These are phyloP conservation scores for Seriola aureovittata DNA, from an alignment of 2,113 vertebrate genomes.

Conservation along the genomic window DNA sequence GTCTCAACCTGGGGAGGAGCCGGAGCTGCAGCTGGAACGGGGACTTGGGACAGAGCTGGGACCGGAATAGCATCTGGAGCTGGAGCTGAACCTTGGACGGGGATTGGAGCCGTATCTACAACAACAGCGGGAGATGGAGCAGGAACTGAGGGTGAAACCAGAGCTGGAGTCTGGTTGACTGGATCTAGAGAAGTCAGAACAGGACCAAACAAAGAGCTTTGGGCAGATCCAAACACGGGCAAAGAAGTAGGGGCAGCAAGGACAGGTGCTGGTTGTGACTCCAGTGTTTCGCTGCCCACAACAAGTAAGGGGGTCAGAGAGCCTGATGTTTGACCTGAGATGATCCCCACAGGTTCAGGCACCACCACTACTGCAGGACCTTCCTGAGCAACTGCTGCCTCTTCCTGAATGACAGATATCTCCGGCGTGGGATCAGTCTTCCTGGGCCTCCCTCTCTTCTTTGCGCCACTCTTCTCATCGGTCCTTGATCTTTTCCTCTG, in stretches of 20 bases:
- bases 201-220: constrained; percentile 25
- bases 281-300: neutral
- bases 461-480: constrained; percentile 64
- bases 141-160: constrained; percentile 15
- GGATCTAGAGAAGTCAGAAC: constrained; percentile 6
- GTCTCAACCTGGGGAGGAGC: constrained; percentile 42
- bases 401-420: constrained; percentile 46
- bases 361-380: constrained; percentile 44
- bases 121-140: neutral
- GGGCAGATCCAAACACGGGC: constrained; percentile 21
- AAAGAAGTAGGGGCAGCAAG: constrained; percentile 3
- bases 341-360: constrained; percentile 42
- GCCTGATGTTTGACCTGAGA: constrained; percentile 29
- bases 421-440: constrained; percentile 59
- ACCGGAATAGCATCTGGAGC: constrained; percentile 19
- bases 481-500: constrained; percentile 72
- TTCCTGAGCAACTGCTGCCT: constrained; percentile 28
- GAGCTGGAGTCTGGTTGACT: neutral
- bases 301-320: neutral
- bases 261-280: constrained; percentile 36
- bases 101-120: constrained; percentile 9
- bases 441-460: constrained; percentile 80
- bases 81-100: neutral
- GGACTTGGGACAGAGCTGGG: constrained; percentile 13
- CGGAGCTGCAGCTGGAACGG: constrained; percentile 21